Evolutionary conservation across 2,888 invertebrate genomes (phyloP).

Genomic region (Cataglyphis rosenhaueri): DNA sequence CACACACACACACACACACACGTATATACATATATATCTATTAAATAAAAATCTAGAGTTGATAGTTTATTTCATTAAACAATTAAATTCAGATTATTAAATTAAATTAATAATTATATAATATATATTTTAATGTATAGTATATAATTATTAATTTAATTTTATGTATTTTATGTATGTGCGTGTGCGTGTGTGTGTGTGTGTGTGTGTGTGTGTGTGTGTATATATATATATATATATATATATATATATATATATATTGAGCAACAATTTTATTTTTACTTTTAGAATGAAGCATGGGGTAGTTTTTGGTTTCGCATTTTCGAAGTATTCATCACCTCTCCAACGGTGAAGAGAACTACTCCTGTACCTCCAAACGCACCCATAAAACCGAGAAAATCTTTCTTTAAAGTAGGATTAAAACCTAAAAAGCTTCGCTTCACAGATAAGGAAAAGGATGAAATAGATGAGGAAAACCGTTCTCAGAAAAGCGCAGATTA

Average conservation of each 20-base stretch:
- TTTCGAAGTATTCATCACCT: conserved; percentile 40
- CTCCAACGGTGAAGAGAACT: conserved; percentile 43
- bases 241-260: too few relatives aligned
- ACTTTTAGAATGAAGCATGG: neutral
- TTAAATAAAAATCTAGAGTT: too few relatives aligned
- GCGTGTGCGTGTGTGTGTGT: neutral
- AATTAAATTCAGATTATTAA: neutral
- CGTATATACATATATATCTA: neutral
- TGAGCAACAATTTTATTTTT: neutral
- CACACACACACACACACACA: neutral
- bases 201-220: too few relatives aligned
- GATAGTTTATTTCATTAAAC: too few relatives aligned
- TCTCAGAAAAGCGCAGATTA: neutral
- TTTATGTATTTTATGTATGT: too few relatives aligned
- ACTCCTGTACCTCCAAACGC: conserved; percentile 62
- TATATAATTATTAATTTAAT: too few relatives aligned
- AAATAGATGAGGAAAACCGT: neutral
- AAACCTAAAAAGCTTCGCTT: conserved; percentile 76
- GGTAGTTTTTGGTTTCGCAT: neutral
- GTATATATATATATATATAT: too few relatives aligned
- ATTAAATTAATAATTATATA: neutral
- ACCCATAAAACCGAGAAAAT: conserved; percentile 73
- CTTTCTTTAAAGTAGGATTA: conserved; percentile 62
- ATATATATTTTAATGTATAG: too few relatives aligned
- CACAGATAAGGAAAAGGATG: conserved; percentile 60